These are phyloP conservation scores for Bedellia somnulentella DNA, from an alignment of 2,888 invertebrate genomes.

Conservation along the genomic window DNA sequence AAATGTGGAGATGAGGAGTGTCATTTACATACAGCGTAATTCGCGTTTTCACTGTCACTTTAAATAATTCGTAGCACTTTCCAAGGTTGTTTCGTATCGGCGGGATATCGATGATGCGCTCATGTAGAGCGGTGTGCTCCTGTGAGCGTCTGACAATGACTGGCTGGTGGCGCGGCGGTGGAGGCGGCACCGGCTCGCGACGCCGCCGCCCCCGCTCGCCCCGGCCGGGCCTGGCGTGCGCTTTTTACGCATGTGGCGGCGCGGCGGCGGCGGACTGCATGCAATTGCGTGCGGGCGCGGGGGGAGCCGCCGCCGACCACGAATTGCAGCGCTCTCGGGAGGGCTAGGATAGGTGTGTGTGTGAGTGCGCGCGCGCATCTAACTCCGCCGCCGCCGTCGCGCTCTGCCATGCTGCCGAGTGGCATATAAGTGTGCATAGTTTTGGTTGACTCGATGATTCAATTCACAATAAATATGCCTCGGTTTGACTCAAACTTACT, in stretches of 20 bases:
- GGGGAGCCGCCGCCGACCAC: slow-evolving; percentile 28
- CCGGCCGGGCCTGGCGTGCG: slow-evolving; percentile 43
- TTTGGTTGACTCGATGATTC: too few species aligned
- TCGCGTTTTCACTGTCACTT: slow-evolving; percentile 41
- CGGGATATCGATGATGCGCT: slow-evolving; percentile 15
- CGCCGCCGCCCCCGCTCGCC: slow-evolving; percentile 26
- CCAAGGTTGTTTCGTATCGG: slow-evolving; percentile 5
- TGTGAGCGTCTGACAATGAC: slow-evolving; percentile 49
- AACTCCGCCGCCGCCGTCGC: neutral
- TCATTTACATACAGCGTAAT: too few species aligned
- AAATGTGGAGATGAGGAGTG: too few species aligned
- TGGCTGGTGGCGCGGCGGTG: slow-evolving; percentile 28
- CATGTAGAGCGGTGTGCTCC: slow-evolving; percentile 48
- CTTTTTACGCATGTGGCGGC: slow-evolving; percentile 56
- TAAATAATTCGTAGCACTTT: slow-evolving; percentile 22
- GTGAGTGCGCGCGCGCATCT: slow-evolving; percentile 35
- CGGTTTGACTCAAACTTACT: too few species aligned
- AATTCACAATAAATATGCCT: too few species aligned
- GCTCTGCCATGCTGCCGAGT: too few species aligned
- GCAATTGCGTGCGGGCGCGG: slow-evolving; percentile 39
- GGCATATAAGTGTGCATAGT: too few species aligned
- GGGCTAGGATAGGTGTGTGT: slow-evolving; percentile 36
- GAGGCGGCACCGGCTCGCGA: slow-evolving; percentile 22
- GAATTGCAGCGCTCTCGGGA: slow-evolving; percentile 53
- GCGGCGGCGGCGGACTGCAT: slow-evolving; percentile 40